phyloP scores from a whole-genome alignment of 2,888 invertebrate genomes.

The Drosophila tripunctata region DNA sequence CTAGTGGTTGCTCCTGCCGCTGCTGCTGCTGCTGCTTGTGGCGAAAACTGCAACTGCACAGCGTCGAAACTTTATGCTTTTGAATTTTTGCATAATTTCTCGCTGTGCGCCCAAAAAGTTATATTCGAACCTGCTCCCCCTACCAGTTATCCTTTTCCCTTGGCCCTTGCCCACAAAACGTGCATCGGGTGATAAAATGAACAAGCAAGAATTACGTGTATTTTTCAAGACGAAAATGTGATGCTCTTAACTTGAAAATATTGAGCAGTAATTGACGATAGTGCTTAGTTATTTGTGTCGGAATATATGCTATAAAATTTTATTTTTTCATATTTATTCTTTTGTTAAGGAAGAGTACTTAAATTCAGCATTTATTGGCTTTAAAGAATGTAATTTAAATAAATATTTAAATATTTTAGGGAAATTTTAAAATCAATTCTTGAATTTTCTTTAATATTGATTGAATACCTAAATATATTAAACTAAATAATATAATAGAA shows the following conservation, averaged over 20 bases:
- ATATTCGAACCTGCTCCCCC: background rate
- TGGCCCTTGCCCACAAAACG: background rate
- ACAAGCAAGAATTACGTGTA: background rate
- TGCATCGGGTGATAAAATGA: constrained; percentile 9
- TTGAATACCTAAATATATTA: too few species aligned
- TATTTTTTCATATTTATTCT: too few species aligned
- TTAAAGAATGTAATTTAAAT: too few species aligned
- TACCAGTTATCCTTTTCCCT: background rate
- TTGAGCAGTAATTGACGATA: too few species aligned
- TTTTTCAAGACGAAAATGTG: background rate
- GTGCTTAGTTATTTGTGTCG: too few species aligned
- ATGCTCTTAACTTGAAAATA: background rate
- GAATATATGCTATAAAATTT: too few species aligned
- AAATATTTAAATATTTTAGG: too few species aligned
- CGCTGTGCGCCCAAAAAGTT: constrained; percentile 37
- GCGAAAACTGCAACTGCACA: constrained; percentile 26
- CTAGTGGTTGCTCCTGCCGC: constrained; percentile 22
- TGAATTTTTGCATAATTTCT: constrained; percentile 62
- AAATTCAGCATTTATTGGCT: too few species aligned
- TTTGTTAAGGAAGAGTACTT: too few species aligned
- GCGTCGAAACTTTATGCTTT: constrained; percentile 53
- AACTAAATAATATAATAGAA: too few species aligned
- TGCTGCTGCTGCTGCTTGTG: constrained; percentile 13
- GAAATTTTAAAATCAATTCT: too few species aligned
- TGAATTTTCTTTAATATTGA: too few species aligned